Evolutionary conservation across 2,113 vertebrate species (phyloP).

Genomic region (Malaclemys terrapin): DNA sequence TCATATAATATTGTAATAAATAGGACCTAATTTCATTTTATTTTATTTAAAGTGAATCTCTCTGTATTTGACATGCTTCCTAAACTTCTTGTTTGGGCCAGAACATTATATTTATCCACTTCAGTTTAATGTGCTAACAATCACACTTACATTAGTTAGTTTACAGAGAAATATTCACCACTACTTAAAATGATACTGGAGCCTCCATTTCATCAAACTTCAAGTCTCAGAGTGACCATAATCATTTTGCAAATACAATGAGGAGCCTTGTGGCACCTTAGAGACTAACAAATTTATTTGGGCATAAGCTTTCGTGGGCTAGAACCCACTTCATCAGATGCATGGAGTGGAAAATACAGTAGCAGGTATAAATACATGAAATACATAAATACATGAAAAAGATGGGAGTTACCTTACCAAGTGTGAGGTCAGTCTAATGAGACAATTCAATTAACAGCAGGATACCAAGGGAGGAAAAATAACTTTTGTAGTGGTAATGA

Average conservation of each 20-base stretch:
- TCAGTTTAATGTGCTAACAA: conserved; percentile 62
- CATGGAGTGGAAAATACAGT: no score
- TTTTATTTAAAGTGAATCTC: conserved; percentile 44
- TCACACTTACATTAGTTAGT: conserved; percentile 57
- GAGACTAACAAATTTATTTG: no score
- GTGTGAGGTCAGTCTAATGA: no score
- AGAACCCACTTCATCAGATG: no score
- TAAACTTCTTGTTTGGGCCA: conserved; percentile 59
- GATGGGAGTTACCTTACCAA: no score
- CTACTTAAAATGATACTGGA: conserved; percentile 27
- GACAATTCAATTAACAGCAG: no score
- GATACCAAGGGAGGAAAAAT: no score
- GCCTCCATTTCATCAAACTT: conserved; percentile 51
- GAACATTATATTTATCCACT: conserved; percentile 33
- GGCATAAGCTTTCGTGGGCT: no score
- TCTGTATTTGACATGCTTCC: conserved; percentile 8
- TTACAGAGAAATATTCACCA: background rate
- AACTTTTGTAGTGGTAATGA: no score
- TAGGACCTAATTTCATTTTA: conserved; percentile 36
- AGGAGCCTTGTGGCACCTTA: no score
- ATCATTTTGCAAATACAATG: conserved; percentile 31
- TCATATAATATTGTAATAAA: conserved; percentile 12
- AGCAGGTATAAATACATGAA: no score
- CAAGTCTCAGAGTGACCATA: conserved; percentile 51
- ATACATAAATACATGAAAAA: no score